A percentile compares a stretch with the other conserved stretches of the same genome.
Evolutionary conservation across 2,797 vertebrate genomes (phyloP).

Genomic region (Artibeus lituratus): DNA sequence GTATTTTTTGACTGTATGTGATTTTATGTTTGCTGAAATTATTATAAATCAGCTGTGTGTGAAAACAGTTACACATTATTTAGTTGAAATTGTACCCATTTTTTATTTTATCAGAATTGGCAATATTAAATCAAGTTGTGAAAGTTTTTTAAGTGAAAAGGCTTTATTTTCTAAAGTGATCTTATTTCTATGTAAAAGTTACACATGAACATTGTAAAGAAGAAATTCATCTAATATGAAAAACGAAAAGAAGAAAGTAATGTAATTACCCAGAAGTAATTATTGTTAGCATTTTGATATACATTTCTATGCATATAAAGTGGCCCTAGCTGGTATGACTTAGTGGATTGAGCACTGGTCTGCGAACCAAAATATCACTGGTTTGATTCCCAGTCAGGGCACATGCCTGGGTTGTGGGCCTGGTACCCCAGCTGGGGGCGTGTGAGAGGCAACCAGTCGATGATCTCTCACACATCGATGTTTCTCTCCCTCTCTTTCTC

Average conservation of each 20-base stretch:
- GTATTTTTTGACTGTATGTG: neutral
- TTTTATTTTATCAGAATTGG: constrained; percentile 44
- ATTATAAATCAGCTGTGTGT: constrained; percentile 13
- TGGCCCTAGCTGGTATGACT: neutral
- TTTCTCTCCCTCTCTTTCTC: too few relatives aligned
- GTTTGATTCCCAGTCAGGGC: too few relatives aligned
- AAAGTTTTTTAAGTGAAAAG: neutral
- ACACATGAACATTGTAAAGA: neutral
- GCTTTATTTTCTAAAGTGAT: constrained; percentile 31
- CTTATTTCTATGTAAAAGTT: constrained; percentile 29
- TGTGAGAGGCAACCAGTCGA: too few relatives aligned
- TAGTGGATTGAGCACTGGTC: too few relatives aligned
- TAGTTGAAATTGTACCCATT: constrained; percentile 9
- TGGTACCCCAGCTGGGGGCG: too few relatives aligned
- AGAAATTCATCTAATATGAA: neutral
- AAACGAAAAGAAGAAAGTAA: neutral
- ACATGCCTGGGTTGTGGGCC: too few relatives aligned
- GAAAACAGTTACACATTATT: neutral
- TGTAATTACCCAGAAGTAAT: constrained; percentile 23
- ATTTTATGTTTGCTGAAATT: neutral
- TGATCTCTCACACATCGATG: too few relatives aligned
- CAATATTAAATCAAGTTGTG: constrained; percentile 15
- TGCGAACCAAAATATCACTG: too few relatives aligned
- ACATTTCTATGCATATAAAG: neutral
- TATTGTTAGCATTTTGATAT: neutral